phyloP scores from a whole-genome alignment of 2,888 invertebrate genomes.

The Chalcosyrphus nemorum region DNA sequence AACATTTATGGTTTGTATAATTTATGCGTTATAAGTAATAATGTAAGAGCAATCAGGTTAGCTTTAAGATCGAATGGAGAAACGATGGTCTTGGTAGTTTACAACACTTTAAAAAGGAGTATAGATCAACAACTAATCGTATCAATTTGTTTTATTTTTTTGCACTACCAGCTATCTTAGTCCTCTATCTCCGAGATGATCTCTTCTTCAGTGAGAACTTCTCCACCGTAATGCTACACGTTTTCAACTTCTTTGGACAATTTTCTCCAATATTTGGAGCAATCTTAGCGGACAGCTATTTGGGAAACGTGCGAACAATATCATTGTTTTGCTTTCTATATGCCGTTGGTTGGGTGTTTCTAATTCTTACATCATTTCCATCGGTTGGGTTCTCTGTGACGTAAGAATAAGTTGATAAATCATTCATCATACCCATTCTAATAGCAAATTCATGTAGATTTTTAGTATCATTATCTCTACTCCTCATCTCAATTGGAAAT shows the following conservation, averaged over 20 bases:
- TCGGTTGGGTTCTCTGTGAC: slow-evolving; percentile 76
- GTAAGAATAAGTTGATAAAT: slow-evolving; percentile 70
- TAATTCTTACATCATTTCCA: slow-evolving; percentile 83
- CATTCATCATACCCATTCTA: slow-evolving; percentile 47
- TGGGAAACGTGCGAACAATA: slow-evolving; percentile 84
- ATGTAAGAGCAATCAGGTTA: too few relatives aligned
- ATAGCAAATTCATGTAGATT: slow-evolving; percentile 79
- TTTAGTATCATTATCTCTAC: slow-evolving; percentile 84
- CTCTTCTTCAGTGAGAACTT: slow-evolving; percentile 83
- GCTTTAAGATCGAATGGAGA: too few relatives aligned
- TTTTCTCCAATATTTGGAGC: slow-evolving; percentile 86
- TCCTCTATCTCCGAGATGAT: slow-evolving; percentile 85
- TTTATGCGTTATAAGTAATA: too few relatives aligned
- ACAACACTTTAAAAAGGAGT: too few relatives aligned
- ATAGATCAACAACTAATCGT: too few relatives aligned
- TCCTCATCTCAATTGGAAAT: slow-evolving; percentile 86
- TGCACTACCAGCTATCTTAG: slow-evolving; percentile 85
- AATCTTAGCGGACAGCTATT: slow-evolving; percentile 85
- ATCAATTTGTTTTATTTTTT: too few relatives aligned
- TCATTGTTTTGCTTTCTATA: slow-evolving; percentile 85
- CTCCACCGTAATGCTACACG: slow-evolving; percentile 85
- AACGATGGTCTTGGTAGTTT: too few relatives aligned
- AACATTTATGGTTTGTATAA: too few relatives aligned
- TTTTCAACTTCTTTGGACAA: slow-evolving; percentile 85
- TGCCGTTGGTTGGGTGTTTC: slow-evolving; percentile 83